Percentiles rank a stretch among this genome's conserved stretches.
phyloP scores from a whole-genome alignment of 2,888 invertebrate genomes.

The Apotomis betuletana region DNA sequence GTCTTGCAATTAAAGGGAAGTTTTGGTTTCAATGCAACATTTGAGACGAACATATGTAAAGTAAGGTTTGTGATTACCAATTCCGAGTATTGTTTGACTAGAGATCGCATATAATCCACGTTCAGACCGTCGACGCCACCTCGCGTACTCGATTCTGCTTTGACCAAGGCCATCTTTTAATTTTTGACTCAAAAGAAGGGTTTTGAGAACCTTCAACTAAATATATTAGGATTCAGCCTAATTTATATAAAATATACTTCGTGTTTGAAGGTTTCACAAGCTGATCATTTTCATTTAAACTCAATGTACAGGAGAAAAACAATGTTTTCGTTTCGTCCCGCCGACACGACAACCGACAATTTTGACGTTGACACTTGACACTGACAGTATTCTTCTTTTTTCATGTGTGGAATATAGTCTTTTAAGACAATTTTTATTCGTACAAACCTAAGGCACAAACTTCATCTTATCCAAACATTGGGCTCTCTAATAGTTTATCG shows the following conservation, averaged over 20 bases:
- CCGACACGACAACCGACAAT: conserved; percentile 27
- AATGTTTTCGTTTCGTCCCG: conserved; percentile 36
- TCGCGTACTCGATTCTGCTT: conserved; percentile 62
- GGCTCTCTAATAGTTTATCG: too few species aligned
- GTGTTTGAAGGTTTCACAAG: background rate
- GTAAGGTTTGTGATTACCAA: conserved; percentile 61
- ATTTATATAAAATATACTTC: background rate
- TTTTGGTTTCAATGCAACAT: background rate
- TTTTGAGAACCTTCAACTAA: background rate
- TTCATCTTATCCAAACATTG: too few species aligned
- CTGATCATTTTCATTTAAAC: conserved; percentile 1
- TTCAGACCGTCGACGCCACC: conserved; percentile 64
- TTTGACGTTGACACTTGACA: conserved; percentile 16
- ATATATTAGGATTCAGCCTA: background rate
- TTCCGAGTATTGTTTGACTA: conserved; percentile 80
- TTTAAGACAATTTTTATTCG: too few species aligned
- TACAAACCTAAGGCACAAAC: too few species aligned
- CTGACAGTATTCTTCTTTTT: conserved; percentile 12
- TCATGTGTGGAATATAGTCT: background rate
- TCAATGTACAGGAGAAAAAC: conserved; percentile 10
- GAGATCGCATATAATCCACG: conserved; percentile 76
- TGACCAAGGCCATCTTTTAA: conserved; percentile 59
- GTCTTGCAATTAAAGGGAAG: background rate
- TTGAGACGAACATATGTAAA: background rate
- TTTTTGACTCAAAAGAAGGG: conserved; percentile 17